Percentiles rank a stretch among this genome's conserved stretches.
phyloP scores from a whole-genome alignment of 2,888 invertebrate species.

The Acanthosepion lycidas region DNA sequence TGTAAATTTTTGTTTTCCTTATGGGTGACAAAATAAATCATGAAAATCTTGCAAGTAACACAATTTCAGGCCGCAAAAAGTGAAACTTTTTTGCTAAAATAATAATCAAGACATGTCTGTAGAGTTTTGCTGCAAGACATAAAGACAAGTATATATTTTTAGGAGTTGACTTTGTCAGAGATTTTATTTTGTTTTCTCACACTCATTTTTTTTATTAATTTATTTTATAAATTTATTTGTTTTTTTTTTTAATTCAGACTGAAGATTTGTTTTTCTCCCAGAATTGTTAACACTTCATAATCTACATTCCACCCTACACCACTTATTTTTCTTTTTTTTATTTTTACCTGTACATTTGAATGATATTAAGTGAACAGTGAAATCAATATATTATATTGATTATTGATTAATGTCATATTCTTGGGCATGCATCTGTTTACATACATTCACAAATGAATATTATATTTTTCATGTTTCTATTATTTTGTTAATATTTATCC shows the following conservation, averaged over 20 bases:
- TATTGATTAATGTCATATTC: background rate
- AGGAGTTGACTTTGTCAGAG: too few relatives aligned
- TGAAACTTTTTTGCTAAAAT: too few relatives aligned
- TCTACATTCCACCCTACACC: background rate
- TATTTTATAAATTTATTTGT: background rate
- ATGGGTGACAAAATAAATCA: too few relatives aligned
- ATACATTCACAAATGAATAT: background rate
- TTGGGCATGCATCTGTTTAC: background rate
- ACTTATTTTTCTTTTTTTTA: background rate
- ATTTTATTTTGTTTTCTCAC: too few relatives aligned
- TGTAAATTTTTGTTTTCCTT: too few relatives aligned
- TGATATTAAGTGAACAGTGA: background rate
- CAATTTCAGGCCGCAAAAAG: too few relatives aligned
- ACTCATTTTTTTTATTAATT: background rate
- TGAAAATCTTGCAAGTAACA: too few relatives aligned
- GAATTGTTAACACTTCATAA: background rate
- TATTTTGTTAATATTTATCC: too few relatives aligned
- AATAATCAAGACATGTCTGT: too few relatives aligned
- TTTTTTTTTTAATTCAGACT: background rate
- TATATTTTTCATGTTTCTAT: too few relatives aligned
- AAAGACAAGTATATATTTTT: too few relatives aligned
- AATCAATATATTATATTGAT: conserved; percentile 17
- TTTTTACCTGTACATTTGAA: background rate
- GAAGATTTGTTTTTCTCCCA: background rate
- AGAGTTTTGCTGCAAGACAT: too few relatives aligned